Base-by-base conservation (phyloP, 2,888 invertebrate genomes). In the Chrysomela aeneicollis region DNA sequence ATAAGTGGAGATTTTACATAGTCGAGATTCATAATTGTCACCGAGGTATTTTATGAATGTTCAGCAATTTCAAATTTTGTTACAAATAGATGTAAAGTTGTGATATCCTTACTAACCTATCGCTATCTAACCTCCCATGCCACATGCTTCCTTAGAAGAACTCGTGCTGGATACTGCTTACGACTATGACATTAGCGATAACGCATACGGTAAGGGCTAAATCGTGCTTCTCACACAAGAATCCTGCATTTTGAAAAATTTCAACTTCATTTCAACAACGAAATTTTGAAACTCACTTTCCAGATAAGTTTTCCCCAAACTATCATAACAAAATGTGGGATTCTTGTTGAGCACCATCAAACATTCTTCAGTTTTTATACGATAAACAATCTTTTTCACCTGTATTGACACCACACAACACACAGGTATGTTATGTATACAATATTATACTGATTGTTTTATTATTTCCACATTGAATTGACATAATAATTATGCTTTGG, bases 141-240 rank as follows among this genome's bases (percentile, higher is more conserved):
- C 42, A 42, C 73, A 71, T 77, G 80, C 80, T 79, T 78, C 67
- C 78, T 73, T 81, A 82, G 82, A 82, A 80, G 83, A 82, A 76
- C 78, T 82, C 79, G 79, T 82, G 71, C 73, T 82, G 82, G 82
- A 82, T 74, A 80, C 80, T 64, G 81, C 81, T 77, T 82, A 81
- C 77, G 82, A 82, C 79, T 82, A 81, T 77, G 81, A 76, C 67
- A 72, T 68, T 74, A 75, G 71, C 70, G 77, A 77, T 71, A 75
- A 75, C 67, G 71, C 69, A 63, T 74, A 76, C 69, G 77, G 77
- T 77, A 78, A 77, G 74, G 62, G 54, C 59, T 63, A 60, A 50
- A 42, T n/a, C 51, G 50, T 37, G 65, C 59, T 67, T 63, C 30
- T 46, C 46, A 59, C 3, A 42, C 15, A 42, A 15, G n/a, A 42